Conservation (phyloP, 2,113 vertebrate genomes). For the Hiodon alosoides region DNA sequence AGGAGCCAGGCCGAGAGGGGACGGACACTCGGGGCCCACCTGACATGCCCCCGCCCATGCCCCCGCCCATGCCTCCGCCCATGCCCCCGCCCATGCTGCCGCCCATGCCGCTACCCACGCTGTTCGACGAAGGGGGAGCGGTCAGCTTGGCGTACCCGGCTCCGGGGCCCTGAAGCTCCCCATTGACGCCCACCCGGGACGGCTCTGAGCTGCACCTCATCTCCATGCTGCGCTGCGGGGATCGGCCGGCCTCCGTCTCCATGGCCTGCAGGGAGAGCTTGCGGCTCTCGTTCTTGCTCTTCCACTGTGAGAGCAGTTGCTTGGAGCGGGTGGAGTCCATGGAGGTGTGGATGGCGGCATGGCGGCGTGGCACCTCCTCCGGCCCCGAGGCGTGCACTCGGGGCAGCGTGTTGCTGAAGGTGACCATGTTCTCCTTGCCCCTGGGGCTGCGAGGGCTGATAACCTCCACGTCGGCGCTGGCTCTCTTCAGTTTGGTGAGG, state of each 20-base stretch:
- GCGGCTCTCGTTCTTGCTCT: constrained; percentile 85
- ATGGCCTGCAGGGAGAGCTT: constrained; percentile 87
- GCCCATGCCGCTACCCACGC: constrained; percentile 27
- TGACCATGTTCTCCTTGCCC: constrained; percentile 92
- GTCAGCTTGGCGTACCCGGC: constrained; percentile 85
- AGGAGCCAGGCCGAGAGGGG: constrained; percentile 87
- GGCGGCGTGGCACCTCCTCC: constrained; percentile 82
- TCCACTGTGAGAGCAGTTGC: constrained; percentile 94
- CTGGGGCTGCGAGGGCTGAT: constrained; percentile 85
- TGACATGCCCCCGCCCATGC: constrained; percentile 68
- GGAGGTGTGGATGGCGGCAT: constrained; percentile 84
- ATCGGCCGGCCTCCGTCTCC: constrained; percentile 78
- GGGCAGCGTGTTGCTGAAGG: constrained; percentile 94
- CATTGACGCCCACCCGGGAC: constrained; percentile 75
- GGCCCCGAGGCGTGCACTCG: constrained; percentile 74
- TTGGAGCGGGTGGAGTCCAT: constrained; percentile 94
- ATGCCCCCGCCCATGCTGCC: too few species aligned
- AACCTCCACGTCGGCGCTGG: constrained; percentile 89
- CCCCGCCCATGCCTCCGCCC: constrained; percentile 16
- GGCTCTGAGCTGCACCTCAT: constrained; percentile 85
- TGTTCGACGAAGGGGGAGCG: constrained; percentile 68
- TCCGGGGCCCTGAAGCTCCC: constrained; percentile 69
- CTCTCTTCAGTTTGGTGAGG: constrained; percentile 79
- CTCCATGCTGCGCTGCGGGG: constrained; percentile 82
- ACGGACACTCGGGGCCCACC: constrained; percentile 79